Percentiles rank a stretch among this genome's conserved stretches.
These are phyloP conservation scores for Pantelozetes paolii DNA, from an alignment of 2,888 invertebrate species.

Conservation along the genomic window DNA sequence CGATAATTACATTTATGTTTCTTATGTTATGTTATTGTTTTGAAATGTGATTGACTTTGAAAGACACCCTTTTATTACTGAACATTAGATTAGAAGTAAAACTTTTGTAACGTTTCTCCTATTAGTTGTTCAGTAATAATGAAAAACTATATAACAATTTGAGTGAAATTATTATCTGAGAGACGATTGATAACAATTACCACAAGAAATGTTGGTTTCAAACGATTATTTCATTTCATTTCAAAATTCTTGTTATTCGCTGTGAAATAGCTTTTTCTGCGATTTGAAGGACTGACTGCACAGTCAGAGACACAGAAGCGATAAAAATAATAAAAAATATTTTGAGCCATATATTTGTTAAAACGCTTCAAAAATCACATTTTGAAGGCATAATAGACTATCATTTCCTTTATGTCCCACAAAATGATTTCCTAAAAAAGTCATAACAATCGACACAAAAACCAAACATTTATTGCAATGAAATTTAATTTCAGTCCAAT, in stretches of 20 bases:
- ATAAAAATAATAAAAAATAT: background rate
- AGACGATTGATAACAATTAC: background rate
- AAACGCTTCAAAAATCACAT: background rate
- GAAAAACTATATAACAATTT: no score
- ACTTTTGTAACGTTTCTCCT: background rate
- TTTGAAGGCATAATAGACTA: background rate
- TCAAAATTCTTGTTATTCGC: background rate
- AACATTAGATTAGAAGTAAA: background rate
- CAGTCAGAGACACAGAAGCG: background rate
- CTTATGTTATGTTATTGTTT: background rate
- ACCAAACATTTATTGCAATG: background rate
- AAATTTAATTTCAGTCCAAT: no score
- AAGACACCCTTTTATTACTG: background rate
- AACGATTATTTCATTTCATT: background rate
- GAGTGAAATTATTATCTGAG: background rate
- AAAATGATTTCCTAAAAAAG: constrained; percentile 2
- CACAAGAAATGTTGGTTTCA: background rate
- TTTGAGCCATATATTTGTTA: background rate
- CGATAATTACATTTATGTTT: background rate
- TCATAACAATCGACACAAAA: background rate
- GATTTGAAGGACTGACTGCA: background rate
- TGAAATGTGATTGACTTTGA: background rate
- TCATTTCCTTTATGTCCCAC: constrained; percentile 11
- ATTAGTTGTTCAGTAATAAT: no score
- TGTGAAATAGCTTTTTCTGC: background rate